Conservation (phyloP, 1,140 invertebrate species). For the Myzus persicae region DNA sequence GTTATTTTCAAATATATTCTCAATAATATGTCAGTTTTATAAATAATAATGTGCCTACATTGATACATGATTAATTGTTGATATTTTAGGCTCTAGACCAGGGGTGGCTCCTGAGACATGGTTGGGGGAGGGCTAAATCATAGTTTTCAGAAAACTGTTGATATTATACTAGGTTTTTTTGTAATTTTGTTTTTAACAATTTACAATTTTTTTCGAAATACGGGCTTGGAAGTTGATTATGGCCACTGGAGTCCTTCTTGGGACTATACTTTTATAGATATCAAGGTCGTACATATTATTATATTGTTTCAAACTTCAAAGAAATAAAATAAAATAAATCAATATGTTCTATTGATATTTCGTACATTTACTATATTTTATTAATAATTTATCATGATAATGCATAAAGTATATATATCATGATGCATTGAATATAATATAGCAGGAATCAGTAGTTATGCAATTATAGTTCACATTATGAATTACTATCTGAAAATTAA, state of each 20-base stretch:
- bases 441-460: not conserved
- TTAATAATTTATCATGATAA: not conserved
- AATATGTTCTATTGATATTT: not conserved
- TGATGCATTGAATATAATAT: not conserved
- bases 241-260: too few relatives aligned
- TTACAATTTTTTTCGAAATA: too few relatives aligned
- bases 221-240: too few relatives aligned
- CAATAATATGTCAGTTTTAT: not conserved
- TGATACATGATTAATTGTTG: not conserved
- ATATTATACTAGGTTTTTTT: too few relatives aligned
- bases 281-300: too few relatives aligned
- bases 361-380: not conserved
- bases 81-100: not conserved
- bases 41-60: not conserved
- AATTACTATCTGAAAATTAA: not conserved
- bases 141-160: too few relatives aligned
- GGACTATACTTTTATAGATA: not conserved
- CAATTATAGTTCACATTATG: not conserved
- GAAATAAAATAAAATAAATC: not conserved
- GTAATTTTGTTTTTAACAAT: too few relatives aligned
- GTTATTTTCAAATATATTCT: not conserved
- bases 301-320: too few relatives aligned
- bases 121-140: too few relatives aligned
- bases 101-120: too few relatives aligned
- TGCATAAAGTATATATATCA: not conserved